Evolutionary conservation across 1,140 invertebrate genomes (phyloP).

Genomic region (Brachionus paranguensis): DNA sequence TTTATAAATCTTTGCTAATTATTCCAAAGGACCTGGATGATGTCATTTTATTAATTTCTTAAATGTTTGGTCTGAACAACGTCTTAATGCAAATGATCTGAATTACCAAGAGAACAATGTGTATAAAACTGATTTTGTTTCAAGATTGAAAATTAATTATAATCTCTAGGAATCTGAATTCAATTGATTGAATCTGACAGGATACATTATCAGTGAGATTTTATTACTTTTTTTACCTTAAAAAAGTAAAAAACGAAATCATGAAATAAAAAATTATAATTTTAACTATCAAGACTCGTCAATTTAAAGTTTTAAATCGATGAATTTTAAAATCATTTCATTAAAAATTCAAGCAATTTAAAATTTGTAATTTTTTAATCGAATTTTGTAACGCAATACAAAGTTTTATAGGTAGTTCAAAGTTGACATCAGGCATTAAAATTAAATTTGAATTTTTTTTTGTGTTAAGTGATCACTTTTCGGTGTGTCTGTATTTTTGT

Average conservation of each 20-base stretch:
- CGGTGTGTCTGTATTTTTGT: no score
- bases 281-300: no score
- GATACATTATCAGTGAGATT: neutral
- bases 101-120: neutral
- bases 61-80: neutral
- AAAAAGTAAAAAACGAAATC: neutral
- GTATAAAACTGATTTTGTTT: neutral
- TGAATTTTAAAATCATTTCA: no score
- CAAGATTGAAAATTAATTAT: neutral
- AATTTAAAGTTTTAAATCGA: no score
- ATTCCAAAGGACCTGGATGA: neutral
- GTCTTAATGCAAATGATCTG: neutral
- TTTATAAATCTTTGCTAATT: neutral
- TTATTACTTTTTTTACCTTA: neutral
- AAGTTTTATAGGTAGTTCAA: no score
- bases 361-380: no score
- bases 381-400: no score
- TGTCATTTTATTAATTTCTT: neutral
- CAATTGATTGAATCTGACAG: neutral
- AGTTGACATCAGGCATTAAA: no score
- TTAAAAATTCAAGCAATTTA: no score
- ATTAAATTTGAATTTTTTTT: no score
- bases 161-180: neutral
- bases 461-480: no score
- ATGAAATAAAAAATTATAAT: neutral